Evolutionary conservation across 1,140 invertebrate species (phyloP).

Genomic region (Cotesia vestalis): DNA sequence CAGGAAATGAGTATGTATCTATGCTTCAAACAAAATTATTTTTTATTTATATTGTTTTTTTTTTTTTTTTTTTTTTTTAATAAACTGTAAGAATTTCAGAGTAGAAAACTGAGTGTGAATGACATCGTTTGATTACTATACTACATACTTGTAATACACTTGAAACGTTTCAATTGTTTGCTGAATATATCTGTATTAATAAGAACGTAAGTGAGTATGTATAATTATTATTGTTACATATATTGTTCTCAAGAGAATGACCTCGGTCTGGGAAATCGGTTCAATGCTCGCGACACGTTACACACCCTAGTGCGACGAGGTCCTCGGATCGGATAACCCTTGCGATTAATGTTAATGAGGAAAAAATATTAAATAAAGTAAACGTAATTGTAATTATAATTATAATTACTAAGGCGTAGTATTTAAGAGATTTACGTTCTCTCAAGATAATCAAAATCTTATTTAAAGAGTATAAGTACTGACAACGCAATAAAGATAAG

Average conservation of each 20-base stretch:
- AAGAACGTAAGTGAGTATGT: not conserved
- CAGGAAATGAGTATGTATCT: constrained; percentile 3
- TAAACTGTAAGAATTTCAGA: constrained; percentile 1
- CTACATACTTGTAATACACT: not conserved
- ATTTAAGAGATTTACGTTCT: not conserved
- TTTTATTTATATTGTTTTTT: too few relatives aligned
- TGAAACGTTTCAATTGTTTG: constrained; percentile 39
- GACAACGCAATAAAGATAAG: constrained; percentile 1
- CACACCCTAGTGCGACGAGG: not conserved
- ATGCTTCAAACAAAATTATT: not conserved
- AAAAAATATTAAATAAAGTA: constrained; percentile 6
- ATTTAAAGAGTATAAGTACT: not conserved
- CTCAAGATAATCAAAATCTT: not conserved
- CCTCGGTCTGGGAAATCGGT: constrained; percentile 30
- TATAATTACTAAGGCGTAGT: not conserved
- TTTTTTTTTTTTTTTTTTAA: too few relatives aligned
- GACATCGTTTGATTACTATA: constrained; percentile 35
- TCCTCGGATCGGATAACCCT: constrained; percentile 7
- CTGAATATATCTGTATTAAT: constrained; percentile 5
- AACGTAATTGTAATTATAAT: not conserved
- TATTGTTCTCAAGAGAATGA: constrained; percentile 19
- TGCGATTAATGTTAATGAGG: not conserved
- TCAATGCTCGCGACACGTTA: constrained; percentile 25
- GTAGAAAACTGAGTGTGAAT: constrained; percentile 24
- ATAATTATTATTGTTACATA: not conserved